phyloP scores from a whole-genome alignment of 2,888 invertebrate species.

The Yponomeuta cagnagella region DNA sequence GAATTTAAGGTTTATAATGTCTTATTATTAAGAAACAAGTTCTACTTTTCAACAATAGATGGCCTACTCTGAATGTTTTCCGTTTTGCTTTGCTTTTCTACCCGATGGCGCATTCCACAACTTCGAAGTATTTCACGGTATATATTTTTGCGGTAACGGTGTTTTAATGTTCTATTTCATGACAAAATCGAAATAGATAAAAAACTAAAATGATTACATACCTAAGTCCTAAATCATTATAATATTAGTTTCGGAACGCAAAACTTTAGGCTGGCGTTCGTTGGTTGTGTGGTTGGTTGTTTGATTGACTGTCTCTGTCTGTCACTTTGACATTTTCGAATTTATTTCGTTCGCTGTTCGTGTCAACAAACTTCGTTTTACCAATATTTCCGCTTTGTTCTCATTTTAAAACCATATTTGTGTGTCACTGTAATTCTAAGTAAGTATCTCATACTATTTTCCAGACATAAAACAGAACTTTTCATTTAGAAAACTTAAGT shows the following conservation, averaged over 20 bases:
- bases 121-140: no score
- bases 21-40: no score
- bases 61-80: no score
- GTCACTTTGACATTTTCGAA: constrained; percentile 2
- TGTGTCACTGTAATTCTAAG: background rate
- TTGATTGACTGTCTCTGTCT: background rate
- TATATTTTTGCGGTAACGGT: no score
- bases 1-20: no score
- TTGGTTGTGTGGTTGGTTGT: background rate
- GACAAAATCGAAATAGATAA: no score
- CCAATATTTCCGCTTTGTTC: background rate
- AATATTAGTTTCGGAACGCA: background rate
- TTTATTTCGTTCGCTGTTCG: background rate
- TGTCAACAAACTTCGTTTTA: constrained; percentile 3
- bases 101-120: no score
- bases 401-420: background rate
- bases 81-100: no score
- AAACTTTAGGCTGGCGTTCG: background rate
- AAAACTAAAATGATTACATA: no score
- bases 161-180: no score
- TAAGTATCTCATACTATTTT: background rate
- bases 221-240: background rate
- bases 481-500: background rate
- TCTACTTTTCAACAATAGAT: no score
- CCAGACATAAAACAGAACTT: background rate